phyloP scores from a whole-genome alignment of 2,888 invertebrate genomes.

The Elegia similella region DNA sequence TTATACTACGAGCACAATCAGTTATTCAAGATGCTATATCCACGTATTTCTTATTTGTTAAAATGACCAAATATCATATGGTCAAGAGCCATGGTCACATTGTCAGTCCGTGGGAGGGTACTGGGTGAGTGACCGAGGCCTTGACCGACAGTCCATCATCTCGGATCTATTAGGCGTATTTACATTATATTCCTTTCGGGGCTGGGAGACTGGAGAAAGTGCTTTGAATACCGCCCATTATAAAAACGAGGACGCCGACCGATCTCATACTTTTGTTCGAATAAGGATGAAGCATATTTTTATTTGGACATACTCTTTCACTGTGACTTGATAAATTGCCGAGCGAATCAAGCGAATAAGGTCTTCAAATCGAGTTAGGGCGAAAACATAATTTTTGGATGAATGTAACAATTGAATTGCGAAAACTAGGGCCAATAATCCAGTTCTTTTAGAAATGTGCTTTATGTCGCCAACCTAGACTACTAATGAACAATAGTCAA shows the following conservation, averaged over 20 bases:
- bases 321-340: too few relatives aligned
- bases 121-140: slow-evolving; percentile 63
- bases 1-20: too few relatives aligned
- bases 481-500: too few relatives aligned
- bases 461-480: too few relatives aligned
- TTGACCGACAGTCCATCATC: slow-evolving; percentile 52
- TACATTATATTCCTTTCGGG: slow-evolving; percentile 4
- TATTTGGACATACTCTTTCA: not conserved
- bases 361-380: too few relatives aligned
- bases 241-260: slow-evolving; percentile 5
- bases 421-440: too few relatives aligned
- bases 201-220: slow-evolving; percentile 25
- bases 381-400: too few relatives aligned
- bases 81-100: slow-evolving; percentile 18
- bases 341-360: too few relatives aligned
- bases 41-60: slow-evolving; percentile 1
- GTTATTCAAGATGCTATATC: not conserved
- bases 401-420: too few relatives aligned
- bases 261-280: not conserved
- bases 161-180: slow-evolving; percentile 9
- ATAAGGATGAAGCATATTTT: not conserved
- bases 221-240: slow-evolving; percentile 17
- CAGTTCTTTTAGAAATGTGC: too few relatives aligned
- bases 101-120: slow-evolving; percentile 32
- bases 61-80: slow-evolving; percentile 20